These are phyloP conservation scores for Acronicta psi DNA, from an alignment of 2,888 invertebrate species.

Conservation along the genomic window DNA sequence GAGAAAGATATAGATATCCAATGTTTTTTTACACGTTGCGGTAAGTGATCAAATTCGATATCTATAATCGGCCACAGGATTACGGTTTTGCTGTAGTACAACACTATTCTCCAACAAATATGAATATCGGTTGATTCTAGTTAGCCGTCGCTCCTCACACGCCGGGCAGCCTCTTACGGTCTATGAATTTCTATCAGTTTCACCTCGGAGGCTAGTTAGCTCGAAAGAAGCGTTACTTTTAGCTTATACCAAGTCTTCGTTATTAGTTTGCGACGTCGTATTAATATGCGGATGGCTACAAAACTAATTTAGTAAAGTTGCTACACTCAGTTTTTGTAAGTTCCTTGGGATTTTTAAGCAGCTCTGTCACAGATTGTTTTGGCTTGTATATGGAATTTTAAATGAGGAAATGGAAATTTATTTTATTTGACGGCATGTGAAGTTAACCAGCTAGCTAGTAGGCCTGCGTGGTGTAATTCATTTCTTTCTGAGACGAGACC, in stretches of 20 bases:
- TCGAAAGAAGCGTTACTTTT: conserved; percentile 24
- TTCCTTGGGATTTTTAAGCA: conserved; percentile 32
- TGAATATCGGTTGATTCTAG: conserved; percentile 31
- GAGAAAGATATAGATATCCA: no score
- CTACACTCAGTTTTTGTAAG: conserved; percentile 11
- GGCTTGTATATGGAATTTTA: conserved; percentile 6
- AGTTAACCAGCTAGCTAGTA: no score
- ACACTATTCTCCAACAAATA: conserved; percentile 19
- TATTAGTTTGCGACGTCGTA: conserved; percentile 35
- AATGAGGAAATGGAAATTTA: background rate
- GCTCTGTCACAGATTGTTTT: conserved; percentile 20
- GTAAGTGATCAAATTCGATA: background rate
- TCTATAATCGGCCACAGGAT: background rate
- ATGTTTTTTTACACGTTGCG: background rate
- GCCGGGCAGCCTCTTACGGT: conserved; percentile 21
- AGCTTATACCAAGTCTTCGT: conserved; percentile 14
- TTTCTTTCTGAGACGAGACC: no score
- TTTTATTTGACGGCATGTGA: no score
- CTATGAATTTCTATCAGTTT: conserved; percentile 54
- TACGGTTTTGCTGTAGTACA: background rate
- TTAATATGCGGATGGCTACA: conserved; percentile 48
- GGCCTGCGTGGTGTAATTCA: no score
- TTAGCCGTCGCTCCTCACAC: conserved; percentile 18
- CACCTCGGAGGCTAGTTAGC: conserved; percentile 41
- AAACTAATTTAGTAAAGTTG: conserved; percentile 41